Conservation (phyloP, 2,888 invertebrate genomes). For the Pyrrhia umbra region DNA sequence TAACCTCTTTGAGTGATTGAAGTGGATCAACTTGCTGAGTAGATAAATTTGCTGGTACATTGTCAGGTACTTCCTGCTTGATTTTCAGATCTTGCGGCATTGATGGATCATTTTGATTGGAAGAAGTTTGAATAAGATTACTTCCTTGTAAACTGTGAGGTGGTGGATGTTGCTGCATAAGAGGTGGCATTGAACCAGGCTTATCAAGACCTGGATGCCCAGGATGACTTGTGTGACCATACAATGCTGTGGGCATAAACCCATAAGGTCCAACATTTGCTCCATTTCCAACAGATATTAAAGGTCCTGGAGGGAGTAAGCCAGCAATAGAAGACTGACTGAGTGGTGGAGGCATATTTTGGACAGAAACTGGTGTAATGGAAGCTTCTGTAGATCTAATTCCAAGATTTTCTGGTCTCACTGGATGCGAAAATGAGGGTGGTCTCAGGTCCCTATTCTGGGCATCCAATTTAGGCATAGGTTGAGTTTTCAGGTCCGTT, state of each 20-base stretch:
- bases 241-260: conserved; percentile 89
- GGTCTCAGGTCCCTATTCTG: conserved; percentile 75
- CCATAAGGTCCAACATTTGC: conserved; percentile 91
- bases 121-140: conserved; percentile 75
- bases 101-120: conserved; percentile 82
- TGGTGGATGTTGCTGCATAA: conserved; percentile 83
- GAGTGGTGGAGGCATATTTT: conserved; percentile 84
- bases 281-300: conserved; percentile 91
- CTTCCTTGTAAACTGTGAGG: conserved; percentile 78
- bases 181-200: conserved; percentile 80
- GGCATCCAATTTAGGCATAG: conserved; percentile 78
- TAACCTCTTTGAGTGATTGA: conserved; percentile 94
- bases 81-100: conserved; percentile 89
- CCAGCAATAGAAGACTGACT: conserved; percentile 90
- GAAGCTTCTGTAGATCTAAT: conserved; percentile 80
- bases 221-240: conserved; percentile 75
- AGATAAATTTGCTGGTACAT: conserved; percentile 86
- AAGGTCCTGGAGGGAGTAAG: conserved; percentile 90
- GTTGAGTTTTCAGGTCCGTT: conserved; percentile 85
- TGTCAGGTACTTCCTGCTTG: conserved; percentile 89
- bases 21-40: conserved; percentile 92
- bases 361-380: conserved; percentile 79
- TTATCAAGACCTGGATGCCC: conserved; percentile 83
- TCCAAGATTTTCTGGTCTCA: conserved; percentile 84
- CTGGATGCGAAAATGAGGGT: conserved; percentile 80